Conservation (phyloP, 2,888 invertebrate species). For the Cremastinae sp. region DNA sequence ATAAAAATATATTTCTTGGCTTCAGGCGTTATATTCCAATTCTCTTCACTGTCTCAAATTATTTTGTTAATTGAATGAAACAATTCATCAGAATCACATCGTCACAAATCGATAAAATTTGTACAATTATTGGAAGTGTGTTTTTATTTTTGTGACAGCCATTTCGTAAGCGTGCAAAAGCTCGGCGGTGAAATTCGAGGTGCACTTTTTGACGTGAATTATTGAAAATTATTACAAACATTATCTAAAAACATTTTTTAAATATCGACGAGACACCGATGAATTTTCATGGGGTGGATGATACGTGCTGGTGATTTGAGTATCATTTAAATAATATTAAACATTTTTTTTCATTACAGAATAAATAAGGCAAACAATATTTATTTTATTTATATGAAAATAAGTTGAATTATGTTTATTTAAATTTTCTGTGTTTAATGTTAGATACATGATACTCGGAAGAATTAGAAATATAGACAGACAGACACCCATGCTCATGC, state of each 20-base stretch:
- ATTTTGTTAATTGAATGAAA: not conserved
- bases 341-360: not conserved
- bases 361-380: too few relatives aligned
- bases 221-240: conserved; percentile 25
- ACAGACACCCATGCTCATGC: conserved; percentile 75
- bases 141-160: conserved; percentile 65
- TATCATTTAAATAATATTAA: conserved; percentile 17
- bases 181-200: conserved; percentile 66
- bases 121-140: conserved; percentile 9
- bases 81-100: conserved; percentile 6
- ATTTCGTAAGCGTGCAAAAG: conserved; percentile 74
- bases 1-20: not conserved
- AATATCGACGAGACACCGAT: conserved; percentile 32
- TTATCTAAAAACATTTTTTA: conserved; percentile 32
- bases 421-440: not conserved
- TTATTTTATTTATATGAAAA: not conserved
- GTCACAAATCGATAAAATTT: conserved; percentile 28
- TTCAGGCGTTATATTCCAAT: not conserved
- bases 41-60: not conserved
- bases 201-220: conserved; percentile 31
- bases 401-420: not conserved
- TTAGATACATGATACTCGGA: conserved; percentile 31
- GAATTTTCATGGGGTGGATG: conserved; percentile 50
- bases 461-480: conserved; percentile 64
- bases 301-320: conserved; percentile 49